phyloP scores from a whole-genome alignment of 2,113 vertebrate genomes.

The Nothobranchius kuhntae region DNA sequence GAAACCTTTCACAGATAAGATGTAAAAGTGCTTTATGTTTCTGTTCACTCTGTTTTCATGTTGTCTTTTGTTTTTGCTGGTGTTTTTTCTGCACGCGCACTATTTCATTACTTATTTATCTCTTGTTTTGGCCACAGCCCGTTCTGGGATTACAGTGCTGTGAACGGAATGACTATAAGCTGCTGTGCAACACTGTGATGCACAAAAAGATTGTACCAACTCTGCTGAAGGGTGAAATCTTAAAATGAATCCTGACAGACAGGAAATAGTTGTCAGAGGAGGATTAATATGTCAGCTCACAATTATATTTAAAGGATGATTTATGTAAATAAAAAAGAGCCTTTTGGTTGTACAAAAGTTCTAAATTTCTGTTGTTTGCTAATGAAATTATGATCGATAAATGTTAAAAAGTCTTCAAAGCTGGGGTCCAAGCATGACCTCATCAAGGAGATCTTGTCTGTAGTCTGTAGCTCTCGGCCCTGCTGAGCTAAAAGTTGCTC shows the following conservation, averaged over 20 bases:
- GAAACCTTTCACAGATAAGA: slow-evolving; percentile 54
- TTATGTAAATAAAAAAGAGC: too few relatives aligned
- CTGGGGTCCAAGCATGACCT: too few relatives aligned
- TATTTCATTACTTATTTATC: slow-evolving; percentile 66
- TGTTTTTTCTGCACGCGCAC: slow-evolving; percentile 43
- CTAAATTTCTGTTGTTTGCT: too few relatives aligned
- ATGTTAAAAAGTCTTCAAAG: too few relatives aligned
- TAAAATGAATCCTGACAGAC: slow-evolving; percentile 8
- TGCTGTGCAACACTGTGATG: slow-evolving; percentile 29
- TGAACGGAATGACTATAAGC: slow-evolving; percentile 55
- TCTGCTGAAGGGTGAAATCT: slow-evolving; percentile 26
- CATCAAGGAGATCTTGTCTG: too few relatives aligned
- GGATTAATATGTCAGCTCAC: neutral
- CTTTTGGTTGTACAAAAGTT: too few relatives aligned
- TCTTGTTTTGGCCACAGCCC: slow-evolving; percentile 57
- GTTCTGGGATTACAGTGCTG: slow-evolving; percentile 46
- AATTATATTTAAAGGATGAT: neutral
- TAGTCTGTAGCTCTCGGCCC: too few relatives aligned
- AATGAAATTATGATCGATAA: too few relatives aligned
- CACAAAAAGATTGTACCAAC: slow-evolving; percentile 30
- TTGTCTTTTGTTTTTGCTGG: slow-evolving; percentile 54
- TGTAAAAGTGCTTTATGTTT: slow-evolving; percentile 37
- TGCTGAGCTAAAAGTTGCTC: too few relatives aligned
- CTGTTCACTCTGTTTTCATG: slow-evolving; percentile 42
- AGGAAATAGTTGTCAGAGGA: slow-evolving; percentile 2